Evolutionary conservation across 2,113 vertebrate genomes (phyloP), one percentile per base, ranked within the genome.

Genomic region (Dascyllus trimaculatus): DNA sequence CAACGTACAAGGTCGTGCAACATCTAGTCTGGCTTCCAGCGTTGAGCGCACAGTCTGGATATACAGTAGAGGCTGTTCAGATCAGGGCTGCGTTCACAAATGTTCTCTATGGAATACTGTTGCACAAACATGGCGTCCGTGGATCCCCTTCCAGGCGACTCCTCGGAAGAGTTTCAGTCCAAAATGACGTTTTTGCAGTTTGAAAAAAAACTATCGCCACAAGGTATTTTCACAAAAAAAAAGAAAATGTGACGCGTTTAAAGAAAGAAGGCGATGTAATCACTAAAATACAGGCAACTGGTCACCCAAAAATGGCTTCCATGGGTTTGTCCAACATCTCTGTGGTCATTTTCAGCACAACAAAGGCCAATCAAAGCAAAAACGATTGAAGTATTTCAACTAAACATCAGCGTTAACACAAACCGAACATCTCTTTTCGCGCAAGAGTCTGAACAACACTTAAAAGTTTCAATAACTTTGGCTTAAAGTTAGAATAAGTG

Each of bases 1-100:
- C 78, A 68, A 84, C 57, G 43, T 76, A 92, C 89, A 90, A 75
- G 62, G 84, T 89, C 88, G 91, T 93, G 92, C 91, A 91, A 93
- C 92, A 92, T 88, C 81, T 35, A 91, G 82, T 82, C 85, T 52
- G 84, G 78, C 74, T 82, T 78, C 80, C 80, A 64, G 78, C 71
- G n/a, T 40, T 63, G 71, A 38, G 51, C 76, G 17, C 79, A 81
- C 67, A 57, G 66, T 86, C 85, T 77, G n/a, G 9, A 62, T 49
- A 29, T 29, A 29, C 29, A 78, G 13, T 54, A 35, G 22, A 45
- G 62, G 86, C 75, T 60, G 86, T 58, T 83, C 73, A 57, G 61
- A 60, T 71, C 35, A 4, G 65, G 65, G 66, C 46, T 72, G 79
- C 60, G 32, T 71, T 89, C 75, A 81, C 78, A 67, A 59, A 75